Base-by-base conservation (phyloP, 2,888 invertebrate species). In the Dyspetes luteomarginatus region DNA sequence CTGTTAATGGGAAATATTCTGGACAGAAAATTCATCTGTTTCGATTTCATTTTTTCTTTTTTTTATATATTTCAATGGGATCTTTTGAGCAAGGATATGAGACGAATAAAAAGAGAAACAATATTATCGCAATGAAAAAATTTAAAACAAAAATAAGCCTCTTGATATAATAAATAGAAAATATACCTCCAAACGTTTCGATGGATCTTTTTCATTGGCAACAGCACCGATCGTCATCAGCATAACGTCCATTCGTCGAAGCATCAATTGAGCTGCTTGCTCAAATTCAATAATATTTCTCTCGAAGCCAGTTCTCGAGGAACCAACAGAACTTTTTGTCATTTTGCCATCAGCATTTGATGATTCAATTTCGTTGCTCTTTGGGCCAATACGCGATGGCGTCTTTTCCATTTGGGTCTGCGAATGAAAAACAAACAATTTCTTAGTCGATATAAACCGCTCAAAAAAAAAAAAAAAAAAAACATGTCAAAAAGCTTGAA, bases 151-250 rank as follows among this genome's bases (percentile, higher is more conserved):
- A n/a, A n/a, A n/a, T n/a, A n/a, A n/a, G n/a, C n/a, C n/a, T n/a
- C n/a, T n/a, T n/a, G n/a, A n/a, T n/a, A n/a, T n/a, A n/a, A n/a
- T n/a, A n/a, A 26, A 72, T 30, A 45, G 0, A 45, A 22, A 69
- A 69, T 28, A 26, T 84, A 94, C 94, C 93, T 95, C 95, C n/a
- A 94, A 92, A 26, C 95, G 91, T 90, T 94, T 94, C 69, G 93
- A 92, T 45, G 95, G 95, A 91, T 95, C 95, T 48, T 93, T 93
- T 90, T 95, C 95, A 82, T 93, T 93, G 68, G 92, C 92, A 62
- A 94, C 94, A 65, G 93, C 94, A 81, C 93, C 93, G 56, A 95
- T 93, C 3, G 94, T 94, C 85, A 93, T 92, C 86, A 94, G 89
- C 93, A 94, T 93, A 48, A 93, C 93, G 88, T 94, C 94, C 93